phyloP scores from a whole-genome alignment of 2,888 invertebrate genomes.

The Cerceris ruficornis region DNA sequence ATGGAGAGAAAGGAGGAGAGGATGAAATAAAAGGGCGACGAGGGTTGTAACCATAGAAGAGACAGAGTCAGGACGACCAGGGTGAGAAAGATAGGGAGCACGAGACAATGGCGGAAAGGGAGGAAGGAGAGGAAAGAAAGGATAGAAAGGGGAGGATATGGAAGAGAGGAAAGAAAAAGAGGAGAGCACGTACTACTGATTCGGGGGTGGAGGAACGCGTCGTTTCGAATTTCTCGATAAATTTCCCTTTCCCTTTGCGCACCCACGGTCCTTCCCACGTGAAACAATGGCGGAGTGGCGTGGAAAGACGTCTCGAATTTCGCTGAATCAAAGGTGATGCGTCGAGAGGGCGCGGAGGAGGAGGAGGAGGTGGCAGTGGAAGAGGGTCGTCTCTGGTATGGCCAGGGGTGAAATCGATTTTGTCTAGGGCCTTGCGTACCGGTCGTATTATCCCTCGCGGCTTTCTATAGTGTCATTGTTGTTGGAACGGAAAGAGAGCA shows the following conservation, averaged over 20 bases:
- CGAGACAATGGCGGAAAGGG: background rate
- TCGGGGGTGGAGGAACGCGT: conserved; percentile 24
- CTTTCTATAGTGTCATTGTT: conserved; percentile 79
- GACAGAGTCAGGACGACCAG: background rate
- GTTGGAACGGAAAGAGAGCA: conserved; percentile 58
- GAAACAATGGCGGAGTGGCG: conserved; percentile 79
- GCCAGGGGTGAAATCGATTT: conserved; percentile 75
- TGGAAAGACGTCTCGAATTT: conserved; percentile 81
- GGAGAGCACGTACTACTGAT: conserved; percentile 10
- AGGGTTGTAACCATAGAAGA: background rate
- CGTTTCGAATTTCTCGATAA: conserved; percentile 77
- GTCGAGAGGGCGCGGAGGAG: conserved; percentile 46
- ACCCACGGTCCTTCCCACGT: conserved; percentile 69
- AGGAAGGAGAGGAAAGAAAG: background rate
- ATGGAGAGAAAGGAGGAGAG: conserved; percentile 1
- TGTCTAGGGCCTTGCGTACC: conserved; percentile 69
- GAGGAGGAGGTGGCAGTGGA: conserved; percentile 19
- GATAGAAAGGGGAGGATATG: conserved; percentile 4
- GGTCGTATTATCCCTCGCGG: conserved; percentile 70
- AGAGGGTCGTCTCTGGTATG: conserved; percentile 48
- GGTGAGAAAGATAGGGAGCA: background rate
- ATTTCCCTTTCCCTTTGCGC: conserved; percentile 56
- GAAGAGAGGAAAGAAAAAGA: conserved; percentile 2
- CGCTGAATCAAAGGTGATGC: conserved; percentile 81
- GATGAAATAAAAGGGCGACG: background rate